Evolutionary conservation across 2,888 invertebrate species (phyloP), one percentile per base, ranked within the genome.

Genomic region (Volucella inanis): DNA sequence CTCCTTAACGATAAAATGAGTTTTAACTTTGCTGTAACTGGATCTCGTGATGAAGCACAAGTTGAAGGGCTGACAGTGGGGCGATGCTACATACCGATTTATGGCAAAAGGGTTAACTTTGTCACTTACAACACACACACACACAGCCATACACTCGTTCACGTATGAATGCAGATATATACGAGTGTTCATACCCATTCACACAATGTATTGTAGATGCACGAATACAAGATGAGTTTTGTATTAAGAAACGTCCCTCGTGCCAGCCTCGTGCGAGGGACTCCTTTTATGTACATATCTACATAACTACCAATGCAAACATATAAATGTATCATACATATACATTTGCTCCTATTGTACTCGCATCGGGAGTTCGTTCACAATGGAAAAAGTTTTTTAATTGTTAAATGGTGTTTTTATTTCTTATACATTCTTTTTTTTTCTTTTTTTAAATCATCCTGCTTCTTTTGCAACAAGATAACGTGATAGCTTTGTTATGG

Each of bases 21-120:
- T 57, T 57, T 15, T 39, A 11, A n/a, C 39, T 43, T 61, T 61
- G 3, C 6, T 12, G 22, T 11, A 9, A 14, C 1, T 57, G 57
- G 14, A 22, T 12, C 22, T 11, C 0, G 6, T 12, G 18, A n/a
- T 11, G 9, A n/a, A 31, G 11, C 31, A n/a, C 43, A 22, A 61
- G 43, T 61, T 61, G n/a, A 14, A 6, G 45, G 6, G 8, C 52
- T 52, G 67, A 52, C 43, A 52, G 15, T 52, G 65, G 52, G 52
- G 18, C 50, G 52, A 52, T 54, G 41, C 52, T n/a, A 18, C 15
- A 12, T n/a, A 55, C 38, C 43, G 38, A 47, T 38, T 45, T 45
- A n/a, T 14, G n/a, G 45, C 6, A 65, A 67, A 76, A 76, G 67
- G 67, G 75, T 67, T 76, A 59, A 75, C 57, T 75, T 43, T 31